phyloP scores from a whole-genome alignment of 2,113 vertebrate genomes.

The Dendropsophus ebraccatus region DNA sequence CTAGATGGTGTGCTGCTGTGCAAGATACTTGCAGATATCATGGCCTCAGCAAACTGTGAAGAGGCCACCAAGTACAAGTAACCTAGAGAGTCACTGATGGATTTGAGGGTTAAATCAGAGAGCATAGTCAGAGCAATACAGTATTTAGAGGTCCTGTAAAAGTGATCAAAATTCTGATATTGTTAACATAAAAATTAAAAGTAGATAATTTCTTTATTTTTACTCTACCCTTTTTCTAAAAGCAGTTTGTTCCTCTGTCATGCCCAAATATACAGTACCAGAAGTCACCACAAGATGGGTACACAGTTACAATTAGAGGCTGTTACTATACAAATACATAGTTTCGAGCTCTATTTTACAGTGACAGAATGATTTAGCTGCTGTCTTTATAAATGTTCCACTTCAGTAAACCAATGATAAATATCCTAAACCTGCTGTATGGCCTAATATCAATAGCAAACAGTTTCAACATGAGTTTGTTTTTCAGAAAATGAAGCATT shows the following conservation, averaged over 20 bases:
- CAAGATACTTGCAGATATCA: too few relatives aligned
- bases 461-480: conserved; percentile 66
- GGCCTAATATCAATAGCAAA: conserved; percentile 69
- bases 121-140: too few relatives aligned
- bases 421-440: conserved; percentile 71
- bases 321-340: conserved; percentile 63
- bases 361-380: conserved; percentile 76
- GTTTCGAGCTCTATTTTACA: conserved; percentile 62
- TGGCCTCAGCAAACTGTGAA: too few relatives aligned
- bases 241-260: not conserved
- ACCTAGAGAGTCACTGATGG: too few relatives aligned
- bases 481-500: conserved; percentile 65
- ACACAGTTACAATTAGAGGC: conserved; percentile 63
- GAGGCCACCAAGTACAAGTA: too few relatives aligned
- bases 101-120: too few relatives aligned
- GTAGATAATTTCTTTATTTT: too few relatives aligned
- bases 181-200: too few relatives aligned
- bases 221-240: too few relatives aligned
- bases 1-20: too few relatives aligned
- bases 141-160: too few relatives aligned
- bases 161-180: too few relatives aligned
- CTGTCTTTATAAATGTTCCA: conserved; percentile 74
- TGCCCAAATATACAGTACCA: not conserved
- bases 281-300: conserved; percentile 54
- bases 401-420: conserved; percentile 73